A percentile compares a stretch with the other conserved stretches of the same genome.
Evolutionary conservation across 2,797 vertebrate species (phyloP).

Genomic region (Rhabdophis nuchalis): DNA sequence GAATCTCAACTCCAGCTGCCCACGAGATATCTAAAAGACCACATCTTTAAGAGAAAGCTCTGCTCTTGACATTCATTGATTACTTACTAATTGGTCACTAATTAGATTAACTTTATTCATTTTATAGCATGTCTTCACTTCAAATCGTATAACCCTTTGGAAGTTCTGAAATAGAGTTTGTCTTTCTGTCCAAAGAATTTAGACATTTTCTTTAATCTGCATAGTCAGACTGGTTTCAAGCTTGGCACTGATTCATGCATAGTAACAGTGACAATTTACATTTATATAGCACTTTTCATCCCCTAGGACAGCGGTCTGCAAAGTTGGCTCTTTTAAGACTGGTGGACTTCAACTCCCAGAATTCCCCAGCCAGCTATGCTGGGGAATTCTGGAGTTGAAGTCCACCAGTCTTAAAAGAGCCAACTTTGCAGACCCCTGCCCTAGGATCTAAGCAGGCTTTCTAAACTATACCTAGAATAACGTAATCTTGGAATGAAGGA

Average conservation of each 20-base stretch:
- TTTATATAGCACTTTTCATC: constrained; percentile 66
- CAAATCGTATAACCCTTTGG: constrained; percentile 28
- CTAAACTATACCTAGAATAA: constrained; percentile 49
- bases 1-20: background rate
- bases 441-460: constrained; percentile 47
- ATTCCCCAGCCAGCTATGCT: too few relatives aligned
- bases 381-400: too few relatives aligned
- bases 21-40: background rate
- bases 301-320: too few relatives aligned
- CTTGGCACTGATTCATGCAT: constrained; percentile 54
- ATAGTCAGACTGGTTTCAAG: constrained; percentile 54
- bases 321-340: too few relatives aligned
- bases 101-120: constrained; percentile 20
- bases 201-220: constrained; percentile 50
- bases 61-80: background rate
- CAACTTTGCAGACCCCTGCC: too few relatives aligned
- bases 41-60: background rate
- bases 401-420: too few relatives aligned
- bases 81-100: background rate
- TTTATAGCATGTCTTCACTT: constrained; percentile 32
- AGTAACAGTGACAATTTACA: constrained; percentile 62
- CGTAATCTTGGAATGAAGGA: constrained; percentile 35
- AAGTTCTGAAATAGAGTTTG: constrained; percentile 47
- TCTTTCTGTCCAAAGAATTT: constrained; percentile 46
- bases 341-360: too few relatives aligned